Evolutionary conservation across 1,140 invertebrate genomes (phyloP), one percentile per base, ranked within the genome.

Genomic region (Saccostrea echinata): DNA sequence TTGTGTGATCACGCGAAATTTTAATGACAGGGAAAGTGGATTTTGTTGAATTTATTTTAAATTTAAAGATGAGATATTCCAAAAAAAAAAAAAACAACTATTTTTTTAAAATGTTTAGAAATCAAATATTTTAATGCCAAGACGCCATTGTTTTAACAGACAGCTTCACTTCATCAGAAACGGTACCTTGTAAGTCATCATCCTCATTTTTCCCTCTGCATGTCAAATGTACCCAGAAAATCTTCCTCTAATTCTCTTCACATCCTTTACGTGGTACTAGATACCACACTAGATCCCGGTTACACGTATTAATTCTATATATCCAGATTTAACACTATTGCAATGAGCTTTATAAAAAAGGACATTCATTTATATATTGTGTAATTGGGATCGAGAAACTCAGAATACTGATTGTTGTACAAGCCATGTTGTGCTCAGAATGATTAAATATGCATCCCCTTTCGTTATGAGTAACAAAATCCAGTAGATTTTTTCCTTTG

Each of bases 151-250:
- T 76, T 76, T 76, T 76, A 76, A 76, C 68, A 76, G 68, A 76
- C 68, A 76, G 24, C 68, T 33, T 76, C 68, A 76, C 68, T 76
- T 76, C 68, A 76, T 76, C 68, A 76, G 68, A 76, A 76, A 76
- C 68, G 68, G 27, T 76, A 30, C 68, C 68, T 76, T 76, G 68
- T 76, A 76, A 76, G 68, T 76, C 68, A 16, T 76, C 68, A 76
- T 76, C 24, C 27, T 76, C 68, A 76, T 76, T 43, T n/a, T 43
- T 76, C 27, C 68, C 68, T 30, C 11, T 76, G 68, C 68, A 76
- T 76, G 68, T 33, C 30, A 33, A 0, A 24, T 76, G 27, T 76
- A 76, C 16, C 68, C 68, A 76, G 68, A 30, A 43, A n/a, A 9
- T 64, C 43, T 43, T 43, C 43, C 43, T 43, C 43, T n/a, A n/a